phyloP scores from a whole-genome alignment of 1,140 invertebrate genomes.

The Drosophila hydei region DNA sequence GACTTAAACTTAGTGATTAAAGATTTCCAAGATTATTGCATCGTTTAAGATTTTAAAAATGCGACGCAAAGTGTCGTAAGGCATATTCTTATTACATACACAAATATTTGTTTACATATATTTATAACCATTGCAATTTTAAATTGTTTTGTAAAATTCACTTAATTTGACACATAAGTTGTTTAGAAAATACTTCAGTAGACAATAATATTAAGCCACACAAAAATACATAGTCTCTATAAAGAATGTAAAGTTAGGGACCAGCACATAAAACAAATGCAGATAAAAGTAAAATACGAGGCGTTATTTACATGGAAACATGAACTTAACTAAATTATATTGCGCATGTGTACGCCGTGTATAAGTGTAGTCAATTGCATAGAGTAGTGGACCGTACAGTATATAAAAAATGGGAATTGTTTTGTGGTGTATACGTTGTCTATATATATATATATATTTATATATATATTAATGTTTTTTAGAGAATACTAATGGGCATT shows the following conservation, averaged over 20 bases:
- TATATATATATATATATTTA: conserved; percentile 48
- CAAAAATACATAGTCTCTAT: conserved; percentile 23
- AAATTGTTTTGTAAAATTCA: conserved; percentile 34
- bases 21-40: conserved; percentile 44
- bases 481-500: conserved; percentile 71
- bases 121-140: conserved; percentile 9
- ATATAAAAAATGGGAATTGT: conserved; percentile 58
- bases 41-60: conserved; percentile 5
- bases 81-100: conserved; percentile 29
- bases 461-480: conserved; percentile 28
- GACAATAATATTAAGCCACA: conserved; percentile 23
- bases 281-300: conserved; percentile 33
- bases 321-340: conserved; percentile 14
- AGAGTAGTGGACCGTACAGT: conserved; percentile 24
- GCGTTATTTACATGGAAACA: conserved; percentile 64
- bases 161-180: conserved; percentile 36
- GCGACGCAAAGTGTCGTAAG: conserved; percentile 24
- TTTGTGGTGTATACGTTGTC: conserved; percentile 64
- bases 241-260: conserved; percentile 33
- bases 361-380: conserved; percentile 24
- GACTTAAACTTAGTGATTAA: conserved; percentile 68
- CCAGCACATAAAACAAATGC: conserved; percentile 38
- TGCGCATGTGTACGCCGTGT: conserved; percentile 30
- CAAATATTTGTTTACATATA: conserved; percentile 11
- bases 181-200: conserved; percentile 34